A percentile compares a stretch with the other conserved stretches of the same genome.
phyloP scores from a whole-genome alignment of 2,797 vertebrate species.

The Sebastes flavidus region DNA sequence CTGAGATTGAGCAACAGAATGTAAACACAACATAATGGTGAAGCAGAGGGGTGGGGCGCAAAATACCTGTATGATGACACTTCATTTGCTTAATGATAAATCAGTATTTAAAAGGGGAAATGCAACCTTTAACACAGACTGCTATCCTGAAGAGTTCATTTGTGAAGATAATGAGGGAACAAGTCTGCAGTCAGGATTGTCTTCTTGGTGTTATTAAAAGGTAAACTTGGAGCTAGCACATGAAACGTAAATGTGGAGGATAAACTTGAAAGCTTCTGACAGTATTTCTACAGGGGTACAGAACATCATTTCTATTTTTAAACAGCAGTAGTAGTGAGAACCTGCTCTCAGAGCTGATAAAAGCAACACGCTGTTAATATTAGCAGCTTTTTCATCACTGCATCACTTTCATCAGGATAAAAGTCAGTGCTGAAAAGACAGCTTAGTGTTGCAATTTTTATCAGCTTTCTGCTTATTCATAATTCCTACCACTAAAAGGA shows the following conservation, averaged over 20 bases:
- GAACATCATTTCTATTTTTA: conserved; percentile 24
- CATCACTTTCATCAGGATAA: conserved; percentile 38
- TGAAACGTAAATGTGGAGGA: not conserved
- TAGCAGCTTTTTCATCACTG: conserved; percentile 25
- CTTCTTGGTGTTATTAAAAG: not conserved
- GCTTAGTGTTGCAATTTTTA: conserved; percentile 18
- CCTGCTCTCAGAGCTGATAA: conserved; percentile 31
- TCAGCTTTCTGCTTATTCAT: conserved; percentile 27
- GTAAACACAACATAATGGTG: conserved; percentile 12
- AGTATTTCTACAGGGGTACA: not conserved
- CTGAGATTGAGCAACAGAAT: conserved; percentile 57
- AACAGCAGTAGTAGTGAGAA: conserved; percentile 10
- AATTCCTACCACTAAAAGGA: not conserved
- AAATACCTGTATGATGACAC: conserved; percentile 19
- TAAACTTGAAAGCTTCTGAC: not conserved
- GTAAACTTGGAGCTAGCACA: not conserved
- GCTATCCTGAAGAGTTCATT: not conserved
- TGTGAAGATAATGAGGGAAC: not conserved
- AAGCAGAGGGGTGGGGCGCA: conserved; percentile 17
- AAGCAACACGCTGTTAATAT: conserved; percentile 42
- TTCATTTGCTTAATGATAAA: conserved; percentile 23
- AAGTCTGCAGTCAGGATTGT: not conserved
- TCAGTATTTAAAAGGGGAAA: not conserved
- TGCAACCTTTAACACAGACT: not conserved
- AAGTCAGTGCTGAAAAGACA: conserved; percentile 7